A percentile compares a stretch with the other conserved stretches of the same genome.
phyloP scores from a whole-genome alignment of 2,113 vertebrate species.

The Pampusana beccarii region DNA sequence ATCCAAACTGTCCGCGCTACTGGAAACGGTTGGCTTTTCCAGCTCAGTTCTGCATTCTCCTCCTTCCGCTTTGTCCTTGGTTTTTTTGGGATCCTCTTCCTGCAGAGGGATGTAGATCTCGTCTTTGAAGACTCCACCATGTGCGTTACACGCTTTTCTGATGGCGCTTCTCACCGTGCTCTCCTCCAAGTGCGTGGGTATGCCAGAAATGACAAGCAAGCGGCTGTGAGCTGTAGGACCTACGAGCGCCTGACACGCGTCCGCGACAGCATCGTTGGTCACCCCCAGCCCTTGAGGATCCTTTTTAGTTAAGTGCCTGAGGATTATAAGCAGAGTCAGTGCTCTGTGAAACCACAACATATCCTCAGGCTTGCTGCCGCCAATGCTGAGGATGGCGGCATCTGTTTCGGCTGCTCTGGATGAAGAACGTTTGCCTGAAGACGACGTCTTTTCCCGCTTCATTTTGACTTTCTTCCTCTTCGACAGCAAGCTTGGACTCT shows the following conservation, averaged over 20 bases:
- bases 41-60: slow-evolving; percentile 80
- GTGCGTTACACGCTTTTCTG: slow-evolving; percentile 92
- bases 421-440: slow-evolving; percentile 83
- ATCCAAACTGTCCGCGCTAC: slow-evolving; percentile 85
- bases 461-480: slow-evolving; percentile 98
- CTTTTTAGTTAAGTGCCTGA: slow-evolving; percentile 91
- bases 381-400: slow-evolving; percentile 85
- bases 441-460: slow-evolving; percentile 90
- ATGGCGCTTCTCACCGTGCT: slow-evolving; percentile 87
- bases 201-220: slow-evolving; percentile 93
- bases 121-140: slow-evolving; percentile 94
- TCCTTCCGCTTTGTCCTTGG: slow-evolving; percentile 80
- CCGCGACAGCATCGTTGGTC: slow-evolving; percentile 91
- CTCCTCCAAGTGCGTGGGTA: slow-evolving; percentile 96
- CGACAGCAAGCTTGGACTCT: slow-evolving; percentile 94
- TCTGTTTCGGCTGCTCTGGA: slow-evolving; percentile 81
- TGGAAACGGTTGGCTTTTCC: slow-evolving; percentile 76
- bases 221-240: slow-evolving; percentile 92
- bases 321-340: slow-evolving; percentile 93
- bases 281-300: slow-evolving; percentile 93
- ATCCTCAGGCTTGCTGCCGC: slow-evolving; percentile 94
- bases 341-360: slow-evolving; percentile 99
- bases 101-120: slow-evolving; percentile 96
- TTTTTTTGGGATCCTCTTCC: slow-evolving; percentile 87
- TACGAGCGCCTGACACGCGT: slow-evolving; percentile 93